These are phyloP conservation scores for Hydractinia echinata DNA, from an alignment of 30 jellyfish, hydroid and myxozoan species.

Conservation along the genomic window DNA sequence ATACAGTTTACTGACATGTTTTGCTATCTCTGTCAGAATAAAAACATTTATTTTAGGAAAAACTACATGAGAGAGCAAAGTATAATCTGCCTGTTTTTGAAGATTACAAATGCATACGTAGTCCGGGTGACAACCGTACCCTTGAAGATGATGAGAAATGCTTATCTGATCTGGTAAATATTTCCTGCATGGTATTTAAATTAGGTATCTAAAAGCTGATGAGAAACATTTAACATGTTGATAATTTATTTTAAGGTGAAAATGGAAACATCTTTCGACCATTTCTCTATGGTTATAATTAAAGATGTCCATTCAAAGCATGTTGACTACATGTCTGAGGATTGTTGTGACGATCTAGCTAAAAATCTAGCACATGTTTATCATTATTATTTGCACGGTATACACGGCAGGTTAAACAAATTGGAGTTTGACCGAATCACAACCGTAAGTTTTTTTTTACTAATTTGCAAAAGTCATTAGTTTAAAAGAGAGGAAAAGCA, in stretches of 20 bases:
- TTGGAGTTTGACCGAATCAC: conserved; percentile 17
- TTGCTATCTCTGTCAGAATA: too few relatives aligned
- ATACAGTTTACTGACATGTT: too few relatives aligned
- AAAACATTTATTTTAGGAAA: background rate
- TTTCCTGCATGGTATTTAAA: too few relatives aligned
- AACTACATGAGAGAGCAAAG: conserved; percentile 20
- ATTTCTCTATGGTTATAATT: conserved; percentile 22
- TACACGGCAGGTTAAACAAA: conserved; percentile 7
- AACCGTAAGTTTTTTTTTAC: background rate
- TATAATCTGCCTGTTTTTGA: conserved; percentile 25
- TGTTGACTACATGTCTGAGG: conserved; percentile 9
- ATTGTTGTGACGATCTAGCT: conserved; percentile 14
- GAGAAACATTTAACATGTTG: too few relatives aligned
- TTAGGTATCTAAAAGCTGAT: too few relatives aligned
- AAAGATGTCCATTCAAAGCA: conserved; percentile 8
- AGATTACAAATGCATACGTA: conserved; percentile 28
- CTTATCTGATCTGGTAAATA: background rate
- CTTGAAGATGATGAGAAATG: conserved; percentile 14
- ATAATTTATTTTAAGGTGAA: conserved; percentile 2
- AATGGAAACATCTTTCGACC: background rate
- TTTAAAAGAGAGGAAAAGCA: background rate
- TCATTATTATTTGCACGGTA: conserved; percentile 26
- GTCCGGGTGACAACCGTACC: conserved; percentile 20
- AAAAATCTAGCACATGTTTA: conserved; percentile 26
- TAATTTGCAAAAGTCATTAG: background rate